Evolutionary conservation across 2,797 vertebrate species (phyloP).

Genomic region (Zonotrichia albicollis): DNA sequence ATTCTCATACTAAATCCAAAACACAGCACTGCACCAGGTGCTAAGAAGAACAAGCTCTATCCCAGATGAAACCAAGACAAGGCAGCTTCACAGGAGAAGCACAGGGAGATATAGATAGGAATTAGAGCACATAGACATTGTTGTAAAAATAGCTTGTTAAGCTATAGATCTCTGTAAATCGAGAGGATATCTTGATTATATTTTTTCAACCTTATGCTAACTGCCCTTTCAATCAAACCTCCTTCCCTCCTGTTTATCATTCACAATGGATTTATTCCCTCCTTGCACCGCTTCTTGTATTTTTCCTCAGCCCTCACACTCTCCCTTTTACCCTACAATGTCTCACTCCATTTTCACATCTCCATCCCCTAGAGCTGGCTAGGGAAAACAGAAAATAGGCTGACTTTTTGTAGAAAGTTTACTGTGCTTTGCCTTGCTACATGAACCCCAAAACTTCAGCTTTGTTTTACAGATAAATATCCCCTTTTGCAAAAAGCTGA

Average conservation of each 20-base stretch:
- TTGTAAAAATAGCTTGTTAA: not conserved
- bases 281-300: not conserved
- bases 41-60: fast-evolving
- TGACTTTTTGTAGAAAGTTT: not conserved
- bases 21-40: not conserved
- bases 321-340: not conserved
- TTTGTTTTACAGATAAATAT: not conserved
- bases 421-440: not conserved
- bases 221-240: not conserved
- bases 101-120: not conserved
- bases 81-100: not conserved
- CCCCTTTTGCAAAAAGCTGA: not conserved
- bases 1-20: not conserved
- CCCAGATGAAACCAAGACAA: not conserved
- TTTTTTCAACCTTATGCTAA: not conserved
- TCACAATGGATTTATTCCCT: not conserved
- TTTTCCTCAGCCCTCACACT: not conserved
- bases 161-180: not conserved
- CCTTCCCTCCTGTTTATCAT: not conserved
- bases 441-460: not conserved
- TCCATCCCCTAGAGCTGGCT: not conserved
- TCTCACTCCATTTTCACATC: not conserved
- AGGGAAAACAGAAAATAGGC: not conserved
- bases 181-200: not conserved
- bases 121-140: not conserved